Evolutionary conservation across 92 coral and sea anemone species (phyloP).

Genomic region (Pocillopora meandrina): DNA sequence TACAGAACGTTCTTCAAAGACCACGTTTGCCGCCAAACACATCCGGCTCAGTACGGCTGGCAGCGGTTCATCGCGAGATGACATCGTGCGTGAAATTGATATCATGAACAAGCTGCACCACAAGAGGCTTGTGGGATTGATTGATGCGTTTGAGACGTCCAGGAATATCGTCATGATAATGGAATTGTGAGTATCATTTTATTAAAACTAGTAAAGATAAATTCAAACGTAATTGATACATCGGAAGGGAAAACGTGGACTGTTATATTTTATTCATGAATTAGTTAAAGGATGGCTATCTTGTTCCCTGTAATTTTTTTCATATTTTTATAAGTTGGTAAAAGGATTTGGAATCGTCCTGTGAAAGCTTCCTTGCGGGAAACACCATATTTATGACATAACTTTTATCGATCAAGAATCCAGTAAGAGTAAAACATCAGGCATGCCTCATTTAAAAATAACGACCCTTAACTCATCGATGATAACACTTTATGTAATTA

Average conservation of each 20-base stretch:
- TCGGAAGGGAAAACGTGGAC: background rate
- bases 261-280: background rate
- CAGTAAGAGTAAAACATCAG: too few species aligned
- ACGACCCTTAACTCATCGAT: too few species aligned
- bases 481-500: too few species aligned
- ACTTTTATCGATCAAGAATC: too few species aligned
- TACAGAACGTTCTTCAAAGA: conserved; percentile 53
- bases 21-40: conserved; percentile 90
- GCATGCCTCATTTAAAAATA: too few species aligned
- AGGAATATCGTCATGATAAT: conserved; percentile 81
- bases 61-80: conserved; percentile 84
- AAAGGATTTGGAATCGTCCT: too few species aligned
- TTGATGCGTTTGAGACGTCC: conserved; percentile 81
- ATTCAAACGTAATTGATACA: background rate
- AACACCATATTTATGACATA: too few species aligned
- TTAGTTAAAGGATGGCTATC: too few species aligned
- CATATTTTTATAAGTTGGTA: too few species aligned
- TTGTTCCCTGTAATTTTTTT: too few species aligned
- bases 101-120: conserved; percentile 93
- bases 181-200: conserved; percentile 79
- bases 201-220: background rate
- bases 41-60: conserved; percentile 69
- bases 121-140: conserved; percentile 92
- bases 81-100: conserved; percentile 86
- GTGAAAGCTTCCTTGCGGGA: too few species aligned